phyloP scores from a whole-genome alignment of 1,140 invertebrate species.

The Geopemphigus sp. region DNA sequence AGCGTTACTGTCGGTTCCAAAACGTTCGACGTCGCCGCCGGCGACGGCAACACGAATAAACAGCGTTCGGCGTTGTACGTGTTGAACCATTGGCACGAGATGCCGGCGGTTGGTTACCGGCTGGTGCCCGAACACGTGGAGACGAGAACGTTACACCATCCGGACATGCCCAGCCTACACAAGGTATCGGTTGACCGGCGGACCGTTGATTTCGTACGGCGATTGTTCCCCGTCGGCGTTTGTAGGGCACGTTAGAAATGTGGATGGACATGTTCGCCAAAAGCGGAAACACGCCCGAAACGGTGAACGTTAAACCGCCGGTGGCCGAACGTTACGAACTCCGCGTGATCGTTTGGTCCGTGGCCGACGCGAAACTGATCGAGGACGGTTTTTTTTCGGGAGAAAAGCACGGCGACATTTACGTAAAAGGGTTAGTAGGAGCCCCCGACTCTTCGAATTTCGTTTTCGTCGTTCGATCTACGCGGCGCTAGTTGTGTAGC shows the following conservation, averaged over 20 bases:
- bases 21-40: neutral
- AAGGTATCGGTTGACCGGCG: conserved; percentile 61
- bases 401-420: conserved; percentile 69
- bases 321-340: conserved; percentile 61
- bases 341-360: conserved; percentile 79
- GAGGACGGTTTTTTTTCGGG: conserved; percentile 71
- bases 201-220: no score
- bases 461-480: no score
- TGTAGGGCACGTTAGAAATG: conserved; percentile 82
- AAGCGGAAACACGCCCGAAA: conserved; percentile 52
- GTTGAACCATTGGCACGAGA: conserved; percentile 61
- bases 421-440: conserved; percentile 55
- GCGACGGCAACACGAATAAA: conserved; percentile 19
- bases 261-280: conserved; percentile 86
- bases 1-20: conserved; percentile 1
- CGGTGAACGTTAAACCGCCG: conserved; percentile 60
- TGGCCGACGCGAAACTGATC: conserved; percentile 69
- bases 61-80: conserved; percentile 49
- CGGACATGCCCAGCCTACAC: conserved; percentile 74
- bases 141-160: conserved; percentile 74
- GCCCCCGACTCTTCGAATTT: no score
- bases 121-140: conserved; percentile 89
- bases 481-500: no score
- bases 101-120: conserved; percentile 71
- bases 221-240: neutral